These are phyloP conservation scores for Anniella stebbinsi DNA, from an alignment of 2,797 vertebrate species.

Conservation along the genomic window DNA sequence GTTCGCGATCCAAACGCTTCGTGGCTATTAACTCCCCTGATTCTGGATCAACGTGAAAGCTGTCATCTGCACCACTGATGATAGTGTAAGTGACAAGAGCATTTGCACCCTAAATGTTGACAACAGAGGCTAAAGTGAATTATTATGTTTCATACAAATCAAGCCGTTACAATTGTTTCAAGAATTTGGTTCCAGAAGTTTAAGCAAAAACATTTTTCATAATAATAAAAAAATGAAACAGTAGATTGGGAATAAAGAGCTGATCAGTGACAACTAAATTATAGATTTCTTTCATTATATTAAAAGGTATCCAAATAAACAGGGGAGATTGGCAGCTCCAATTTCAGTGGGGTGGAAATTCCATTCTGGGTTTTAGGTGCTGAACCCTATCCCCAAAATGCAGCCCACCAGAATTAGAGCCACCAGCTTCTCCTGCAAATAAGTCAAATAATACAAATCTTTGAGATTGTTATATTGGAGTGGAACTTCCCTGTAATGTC, in stretches of 20 bases:
- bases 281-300: not conserved
- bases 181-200: not conserved
- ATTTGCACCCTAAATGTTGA: conserved; percentile 88
- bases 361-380: too few relatives aligned
- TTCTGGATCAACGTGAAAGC: conserved; percentile 94
- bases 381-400: too few relatives aligned
- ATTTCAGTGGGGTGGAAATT: too few relatives aligned
- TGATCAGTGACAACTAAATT: not conserved
- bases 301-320: not conserved
- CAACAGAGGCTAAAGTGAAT: conserved; percentile 48
- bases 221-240: not conserved
- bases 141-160: conserved; percentile 46
- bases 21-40: conserved; percentile 95
- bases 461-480: not conserved
- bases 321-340: too few relatives aligned
- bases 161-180: not conserved
- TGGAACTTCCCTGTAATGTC: not conserved
- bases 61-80: conserved; percentile 95
- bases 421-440: too few relatives aligned
- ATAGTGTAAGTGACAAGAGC: conserved; percentile 97
- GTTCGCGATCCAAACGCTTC: conserved; percentile 91
- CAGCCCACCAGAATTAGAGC: too few relatives aligned
- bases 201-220: not conserved
- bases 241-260: conserved; percentile 21
- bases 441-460: not conserved